These are phyloP conservation scores for Triops cancriformis DNA, from an alignment of 1,140 invertebrate genomes.

Conservation along the genomic window DNA sequence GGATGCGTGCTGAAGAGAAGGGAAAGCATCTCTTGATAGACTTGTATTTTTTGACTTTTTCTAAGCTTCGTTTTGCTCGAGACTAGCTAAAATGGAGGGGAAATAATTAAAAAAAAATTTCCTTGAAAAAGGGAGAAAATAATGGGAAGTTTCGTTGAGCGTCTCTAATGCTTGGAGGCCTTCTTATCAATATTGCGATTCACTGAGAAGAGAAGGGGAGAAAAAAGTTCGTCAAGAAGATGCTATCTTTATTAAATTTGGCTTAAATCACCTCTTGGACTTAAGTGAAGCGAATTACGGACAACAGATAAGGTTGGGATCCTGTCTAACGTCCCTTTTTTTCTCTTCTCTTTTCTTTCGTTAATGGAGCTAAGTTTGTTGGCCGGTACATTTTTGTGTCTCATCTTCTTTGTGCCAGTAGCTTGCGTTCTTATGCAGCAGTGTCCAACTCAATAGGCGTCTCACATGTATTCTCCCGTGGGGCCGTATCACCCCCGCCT, in stretches of 20 bases:
- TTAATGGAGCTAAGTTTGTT: too few species aligned
- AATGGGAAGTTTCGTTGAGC: neutral
- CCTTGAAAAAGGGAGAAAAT: neutral
- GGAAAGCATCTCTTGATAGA: neutral
- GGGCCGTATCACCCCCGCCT: neutral
- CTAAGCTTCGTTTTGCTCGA: neutral
- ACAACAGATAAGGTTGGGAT: too few species aligned
- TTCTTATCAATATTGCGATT: slow-evolving; percentile 1
- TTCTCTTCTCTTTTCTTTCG: too few species aligned
- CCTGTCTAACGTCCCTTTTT: too few species aligned
- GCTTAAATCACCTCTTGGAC: neutral
- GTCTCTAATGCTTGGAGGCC: neutral
- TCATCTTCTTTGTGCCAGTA: too few species aligned
- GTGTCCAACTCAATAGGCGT: neutral
- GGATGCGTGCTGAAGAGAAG: neutral
- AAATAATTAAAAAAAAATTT: neutral
- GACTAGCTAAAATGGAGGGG: neutral
- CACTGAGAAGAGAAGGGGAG: neutral
- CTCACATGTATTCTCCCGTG: neutral
- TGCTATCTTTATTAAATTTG: neutral
- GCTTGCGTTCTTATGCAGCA: neutral
- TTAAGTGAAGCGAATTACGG: neutral
- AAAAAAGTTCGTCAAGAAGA: neutral
- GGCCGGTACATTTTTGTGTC: too few species aligned
- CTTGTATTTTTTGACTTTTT: neutral